Percentiles rank a stretch among this genome's conserved stretches.
Evolutionary conservation across 1,140 invertebrate genomes (phyloP).

Genomic region (Drosophila ercepeae): DNA sequence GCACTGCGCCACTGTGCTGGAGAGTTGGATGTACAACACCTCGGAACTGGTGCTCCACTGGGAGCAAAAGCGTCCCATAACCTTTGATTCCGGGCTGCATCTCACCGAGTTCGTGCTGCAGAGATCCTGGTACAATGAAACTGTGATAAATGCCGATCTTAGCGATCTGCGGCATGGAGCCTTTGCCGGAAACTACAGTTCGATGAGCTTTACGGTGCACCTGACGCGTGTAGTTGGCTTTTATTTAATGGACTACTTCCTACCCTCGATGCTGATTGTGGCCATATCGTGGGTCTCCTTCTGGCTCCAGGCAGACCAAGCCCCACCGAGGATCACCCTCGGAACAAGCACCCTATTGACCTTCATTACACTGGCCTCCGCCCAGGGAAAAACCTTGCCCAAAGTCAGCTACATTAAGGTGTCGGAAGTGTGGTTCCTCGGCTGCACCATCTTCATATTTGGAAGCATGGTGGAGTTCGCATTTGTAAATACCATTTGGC

Average conservation of each 20-base stretch:
- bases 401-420: slow-evolving; percentile 96
- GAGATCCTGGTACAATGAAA: slow-evolving; percentile 89
- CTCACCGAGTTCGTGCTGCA: slow-evolving; percentile 92
- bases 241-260: slow-evolving; percentile 95
- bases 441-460: slow-evolving; percentile 93
- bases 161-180: slow-evolving; percentile 88
- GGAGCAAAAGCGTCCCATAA: slow-evolving; percentile 89
- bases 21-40: slow-evolving; percentile 93
- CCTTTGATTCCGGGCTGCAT: slow-evolving; percentile 90
- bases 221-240: slow-evolving; percentile 92
- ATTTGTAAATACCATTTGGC: slow-evolving; percentile 95
- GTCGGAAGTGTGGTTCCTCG: slow-evolving; percentile 95
- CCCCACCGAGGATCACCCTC: slow-evolving; percentile 91
- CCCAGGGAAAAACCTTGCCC: slow-evolving; percentile 91
- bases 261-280: slow-evolving; percentile 94
- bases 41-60: slow-evolving; percentile 90
- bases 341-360: slow-evolving; percentile 94
- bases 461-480: slow-evolving; percentile 94
- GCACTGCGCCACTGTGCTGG: slow-evolving; percentile 90
- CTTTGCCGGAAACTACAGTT: slow-evolving; percentile 92
- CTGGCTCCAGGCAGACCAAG: slow-evolving; percentile 94
- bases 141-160: slow-evolving; percentile 87
- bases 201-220: slow-evolving; percentile 90
- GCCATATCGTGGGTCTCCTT: slow-evolving; percentile 96
- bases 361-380: slow-evolving; percentile 93